Evolutionary conservation across 2,888 invertebrate genomes (phyloP).

Genomic region (Bombylius major): DNA sequence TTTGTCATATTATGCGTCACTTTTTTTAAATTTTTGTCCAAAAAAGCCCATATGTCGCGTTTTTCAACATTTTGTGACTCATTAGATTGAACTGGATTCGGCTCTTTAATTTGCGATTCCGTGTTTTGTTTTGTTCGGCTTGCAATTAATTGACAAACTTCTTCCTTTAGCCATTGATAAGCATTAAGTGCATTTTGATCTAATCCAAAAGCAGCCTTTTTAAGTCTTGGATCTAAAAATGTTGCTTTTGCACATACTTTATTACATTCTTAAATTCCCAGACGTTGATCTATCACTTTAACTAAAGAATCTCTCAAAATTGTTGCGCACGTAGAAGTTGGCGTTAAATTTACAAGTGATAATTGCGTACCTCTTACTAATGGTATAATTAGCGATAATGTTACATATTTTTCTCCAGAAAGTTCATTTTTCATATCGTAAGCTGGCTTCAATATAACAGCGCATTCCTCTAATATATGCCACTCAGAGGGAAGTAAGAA

Average conservation of each 20-base stretch:
- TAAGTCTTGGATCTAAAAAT: conserved; percentile 5
- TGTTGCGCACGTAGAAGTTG: no score
- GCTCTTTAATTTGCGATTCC: neutral
- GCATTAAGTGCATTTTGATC: conserved; percentile 2
- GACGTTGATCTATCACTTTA: neutral
- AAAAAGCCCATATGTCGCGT: no score
- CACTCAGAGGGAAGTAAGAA: neutral
- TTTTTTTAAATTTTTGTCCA: no score
- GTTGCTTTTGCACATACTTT: conserved; percentile 5
- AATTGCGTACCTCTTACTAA: no score
- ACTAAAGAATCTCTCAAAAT: no score
- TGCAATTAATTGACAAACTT: neutral
- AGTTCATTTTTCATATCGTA: conserved; percentile 2
- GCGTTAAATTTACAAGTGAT: no score
- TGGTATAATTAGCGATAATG: conserved; percentile 2
- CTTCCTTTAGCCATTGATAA: conserved; percentile 5
- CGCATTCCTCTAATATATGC: conserved; percentile 2
- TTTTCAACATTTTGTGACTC: no score
- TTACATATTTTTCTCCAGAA: neutral
- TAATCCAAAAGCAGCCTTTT: conserved; percentile 4
- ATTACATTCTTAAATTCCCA: conserved; percentile 1
- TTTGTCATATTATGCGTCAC: no score
- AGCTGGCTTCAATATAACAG: neutral
- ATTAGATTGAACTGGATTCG: no score
- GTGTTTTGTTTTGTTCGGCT: neutral